These are phyloP conservation scores for Lepisosteus osseus DNA, from an alignment of 2,113 vertebrate genomes.

Conservation along the genomic window DNA sequence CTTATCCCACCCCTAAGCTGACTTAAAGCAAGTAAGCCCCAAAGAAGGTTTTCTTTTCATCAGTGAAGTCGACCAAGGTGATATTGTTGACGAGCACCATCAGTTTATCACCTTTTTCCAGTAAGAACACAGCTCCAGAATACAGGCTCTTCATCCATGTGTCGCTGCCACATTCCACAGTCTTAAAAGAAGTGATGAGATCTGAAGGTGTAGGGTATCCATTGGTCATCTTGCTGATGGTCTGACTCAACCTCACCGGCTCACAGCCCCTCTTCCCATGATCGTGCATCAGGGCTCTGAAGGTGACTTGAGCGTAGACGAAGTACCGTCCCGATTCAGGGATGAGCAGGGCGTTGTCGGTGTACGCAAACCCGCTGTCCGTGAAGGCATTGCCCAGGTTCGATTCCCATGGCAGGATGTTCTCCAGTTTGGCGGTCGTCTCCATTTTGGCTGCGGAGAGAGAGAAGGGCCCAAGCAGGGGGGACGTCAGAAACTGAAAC, in stretches of 20 bases:
- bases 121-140: slow-evolving; percentile 57
- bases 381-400: slow-evolving; percentile 64
- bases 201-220: slow-evolving; percentile 57
- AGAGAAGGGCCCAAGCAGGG: too few species aligned
- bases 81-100: slow-evolving; percentile 65
- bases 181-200: slow-evolving; percentile 59
- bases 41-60: slow-evolving; percentile 71
- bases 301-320: slow-evolving; percentile 70
- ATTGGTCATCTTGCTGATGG: slow-evolving; percentile 61
- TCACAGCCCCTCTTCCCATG: not conserved
- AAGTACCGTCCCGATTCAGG: slow-evolving; percentile 66
- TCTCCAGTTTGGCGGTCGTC: too few species aligned
- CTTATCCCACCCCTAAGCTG: not conserved
- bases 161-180: slow-evolving; percentile 45
- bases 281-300: slow-evolving; percentile 41
- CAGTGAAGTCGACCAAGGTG: slow-evolving; percentile 65
- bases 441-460: too few species aligned
- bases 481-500: too few species aligned
- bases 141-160: slow-evolving; percentile 64
- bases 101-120: slow-evolving; percentile 61
- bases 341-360: slow-evolving; percentile 60
- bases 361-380: slow-evolving; percentile 63
- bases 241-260: slow-evolving; percentile 41
- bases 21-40: slow-evolving; percentile 64
- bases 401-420: slow-evolving; percentile 62